Percentiles rank a stretch among this genome's conserved stretches.
These are phyloP conservation scores for Pipistrellus kuhlii DNA, from an alignment of 2,797 vertebrate species.

Conservation along the genomic window DNA sequence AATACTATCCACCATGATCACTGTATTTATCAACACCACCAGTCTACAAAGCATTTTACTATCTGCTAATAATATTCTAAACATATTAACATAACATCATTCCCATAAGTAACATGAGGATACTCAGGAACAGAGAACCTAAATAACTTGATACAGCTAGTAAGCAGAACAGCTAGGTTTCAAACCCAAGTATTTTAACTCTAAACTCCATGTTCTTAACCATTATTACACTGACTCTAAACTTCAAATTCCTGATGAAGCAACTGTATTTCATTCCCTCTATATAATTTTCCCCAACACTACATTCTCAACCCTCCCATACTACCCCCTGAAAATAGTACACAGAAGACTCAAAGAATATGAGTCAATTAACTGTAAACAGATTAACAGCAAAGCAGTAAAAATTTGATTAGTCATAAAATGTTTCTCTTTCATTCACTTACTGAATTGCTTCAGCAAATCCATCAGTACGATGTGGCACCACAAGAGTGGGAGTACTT, in stretches of 20 bases:
- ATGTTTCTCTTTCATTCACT: slow-evolving; percentile 79
- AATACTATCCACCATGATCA: not conserved
- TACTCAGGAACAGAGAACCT: not conserved
- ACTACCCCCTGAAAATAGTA: not conserved
- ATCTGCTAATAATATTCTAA: not conserved
- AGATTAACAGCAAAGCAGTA: not conserved
- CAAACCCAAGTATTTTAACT: slow-evolving; percentile 19
- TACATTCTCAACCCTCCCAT: not conserved
- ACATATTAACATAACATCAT: slow-evolving; percentile 8
- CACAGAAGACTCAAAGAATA: not conserved
- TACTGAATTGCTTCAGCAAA: slow-evolving; percentile 97
- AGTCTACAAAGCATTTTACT: not conserved
- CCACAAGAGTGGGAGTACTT: slow-evolving; percentile 94
- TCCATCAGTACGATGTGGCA: slow-evolving; percentile 94
- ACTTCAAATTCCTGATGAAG: slow-evolving; percentile 19
- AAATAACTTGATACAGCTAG: not conserved
- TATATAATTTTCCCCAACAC: not conserved
- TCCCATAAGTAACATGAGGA: not conserved
- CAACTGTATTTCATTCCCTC: slow-evolving; percentile 1
- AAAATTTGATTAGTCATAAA: not conserved
- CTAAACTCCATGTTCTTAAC: not conserved
- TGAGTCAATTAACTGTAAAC: not conserved
- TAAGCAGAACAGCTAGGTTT: not conserved
- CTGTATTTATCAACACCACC: not conserved
- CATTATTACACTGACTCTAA: not conserved